A percentile compares a stretch with the other conserved stretches of the same genome.
phyloP scores from a whole-genome alignment of 2,888 invertebrate species.

The Colletes collaris region DNA sequence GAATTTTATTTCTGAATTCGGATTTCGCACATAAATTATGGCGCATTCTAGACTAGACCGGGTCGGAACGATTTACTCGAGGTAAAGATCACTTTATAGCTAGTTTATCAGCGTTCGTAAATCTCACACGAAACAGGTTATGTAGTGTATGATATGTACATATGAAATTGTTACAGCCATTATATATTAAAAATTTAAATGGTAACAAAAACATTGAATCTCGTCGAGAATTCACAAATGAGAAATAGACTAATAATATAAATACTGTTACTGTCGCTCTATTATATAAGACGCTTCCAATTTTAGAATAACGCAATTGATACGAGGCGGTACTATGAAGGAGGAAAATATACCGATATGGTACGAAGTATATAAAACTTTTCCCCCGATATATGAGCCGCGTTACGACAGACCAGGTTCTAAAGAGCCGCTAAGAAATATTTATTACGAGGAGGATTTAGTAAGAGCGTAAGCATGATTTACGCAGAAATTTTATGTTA shows the following conservation, averaged over 20 bases:
- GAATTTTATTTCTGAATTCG: neutral
- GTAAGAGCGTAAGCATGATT: constrained; percentile 90
- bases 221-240: neutral
- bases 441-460: constrained; percentile 93
- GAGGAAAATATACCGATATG: constrained; percentile 94
- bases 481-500: constrained; percentile 68
- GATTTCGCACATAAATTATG: constrained; percentile 66
- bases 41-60: constrained; percentile 79
- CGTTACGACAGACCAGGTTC: constrained; percentile 88
- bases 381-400: constrained; percentile 95
- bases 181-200: neutral
- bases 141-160: neutral
- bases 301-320: constrained; percentile 90
- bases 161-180: no score
- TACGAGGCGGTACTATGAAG: constrained; percentile 91
- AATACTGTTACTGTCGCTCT: neutral
- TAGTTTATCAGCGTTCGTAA: constrained; percentile 5
- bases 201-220: neutral
- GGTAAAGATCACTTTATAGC: constrained; percentile 67
- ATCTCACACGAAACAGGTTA: constrained; percentile 11
- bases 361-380: constrained; percentile 95
- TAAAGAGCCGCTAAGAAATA: constrained; percentile 86
- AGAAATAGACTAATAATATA: neutral
- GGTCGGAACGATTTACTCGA: constrained; percentile 78
- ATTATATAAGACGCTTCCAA: constrained; percentile 50